These are phyloP conservation scores for Anhinga rufa DNA, from an alignment of 2,113 vertebrate genomes.

Conservation along the genomic window DNA sequence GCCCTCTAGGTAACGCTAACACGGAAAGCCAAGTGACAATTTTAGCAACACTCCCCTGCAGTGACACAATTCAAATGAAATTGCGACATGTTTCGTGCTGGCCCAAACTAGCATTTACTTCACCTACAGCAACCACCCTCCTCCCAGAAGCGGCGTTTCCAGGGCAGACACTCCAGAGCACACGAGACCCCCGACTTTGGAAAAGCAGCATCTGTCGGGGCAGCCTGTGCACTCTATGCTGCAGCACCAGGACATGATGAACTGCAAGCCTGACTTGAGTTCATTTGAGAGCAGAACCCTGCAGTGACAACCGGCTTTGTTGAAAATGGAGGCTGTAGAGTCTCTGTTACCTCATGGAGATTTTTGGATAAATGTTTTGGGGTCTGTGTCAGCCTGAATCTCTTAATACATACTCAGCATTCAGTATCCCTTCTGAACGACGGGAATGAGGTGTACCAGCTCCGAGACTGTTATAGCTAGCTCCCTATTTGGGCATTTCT, in stretches of 20 bases:
- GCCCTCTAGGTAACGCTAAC: conserved; percentile 18
- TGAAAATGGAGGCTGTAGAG: not conserved
- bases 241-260: accelerated
- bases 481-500: not conserved
- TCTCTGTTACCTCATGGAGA: accelerated
- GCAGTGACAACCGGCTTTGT: not conserved
- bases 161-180: not conserved
- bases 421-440: not conserved
- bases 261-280: not conserved
- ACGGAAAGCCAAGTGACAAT: not conserved
- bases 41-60: conserved; percentile 31
- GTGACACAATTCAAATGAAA: conserved; percentile 5
- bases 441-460: not conserved
- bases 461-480: accelerated
- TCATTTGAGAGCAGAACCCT: not conserved
- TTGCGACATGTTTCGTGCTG: not conserved
- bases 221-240: not conserved
- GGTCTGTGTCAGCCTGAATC: not conserved
- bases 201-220: accelerated
- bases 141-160: not conserved
- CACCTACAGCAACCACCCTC: not conserved
- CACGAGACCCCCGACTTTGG: accelerated
- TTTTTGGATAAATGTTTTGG: not conserved
- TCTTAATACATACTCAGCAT: not conserved
- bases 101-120: not conserved